Percentiles rank a stretch among this genome's conserved stretches.
These are phyloP conservation scores for Puntigrus tetrazona DNA, from an alignment of 2,113 vertebrate genomes.

Conservation along the genomic window DNA sequence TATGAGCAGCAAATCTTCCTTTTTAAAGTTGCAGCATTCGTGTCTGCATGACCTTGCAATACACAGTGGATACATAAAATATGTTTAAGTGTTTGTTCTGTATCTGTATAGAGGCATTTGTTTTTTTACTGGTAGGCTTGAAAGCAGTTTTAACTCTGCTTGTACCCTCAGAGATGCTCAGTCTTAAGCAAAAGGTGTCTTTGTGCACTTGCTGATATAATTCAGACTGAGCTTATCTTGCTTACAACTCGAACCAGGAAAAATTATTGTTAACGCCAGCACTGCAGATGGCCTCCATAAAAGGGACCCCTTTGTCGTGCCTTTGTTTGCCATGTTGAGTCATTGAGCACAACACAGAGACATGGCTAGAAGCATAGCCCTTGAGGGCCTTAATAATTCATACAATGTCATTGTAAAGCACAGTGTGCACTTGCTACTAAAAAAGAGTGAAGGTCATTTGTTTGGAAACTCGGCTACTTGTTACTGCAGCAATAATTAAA, in stretches of 20 bases:
- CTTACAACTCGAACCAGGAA: not conserved
- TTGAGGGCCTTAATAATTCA: slow-evolving; percentile 23
- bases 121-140: not conserved
- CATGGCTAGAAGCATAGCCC: not conserved
- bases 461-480: not conserved
- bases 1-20: slow-evolving; percentile 12
- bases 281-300: slow-evolving; percentile 10
- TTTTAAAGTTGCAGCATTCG: not conserved
- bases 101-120: slow-evolving; percentile 20
- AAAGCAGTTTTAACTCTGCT: not conserved
- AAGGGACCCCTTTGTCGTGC: not conserved
- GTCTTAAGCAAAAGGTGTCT: not conserved
- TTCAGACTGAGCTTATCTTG: slow-evolving; percentile 21
- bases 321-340: slow-evolving; percentile 19
- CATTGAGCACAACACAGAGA: slow-evolving; percentile 12
- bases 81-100: not conserved
- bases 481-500: slow-evolving; percentile 34
- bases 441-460: slow-evolving; percentile 32
- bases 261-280: slow-evolving; percentile 4
- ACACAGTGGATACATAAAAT: slow-evolving; percentile 29
- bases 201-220: slow-evolving; percentile 14
- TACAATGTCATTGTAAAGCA: slow-evolving; percentile 5
- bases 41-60: slow-evolving; percentile 26
- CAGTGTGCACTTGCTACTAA: not conserved
- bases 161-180: not conserved